These are phyloP conservation scores for Ridgeia piscesae DNA, from an alignment of 1,140 invertebrate species.

Conservation along the genomic window DNA sequence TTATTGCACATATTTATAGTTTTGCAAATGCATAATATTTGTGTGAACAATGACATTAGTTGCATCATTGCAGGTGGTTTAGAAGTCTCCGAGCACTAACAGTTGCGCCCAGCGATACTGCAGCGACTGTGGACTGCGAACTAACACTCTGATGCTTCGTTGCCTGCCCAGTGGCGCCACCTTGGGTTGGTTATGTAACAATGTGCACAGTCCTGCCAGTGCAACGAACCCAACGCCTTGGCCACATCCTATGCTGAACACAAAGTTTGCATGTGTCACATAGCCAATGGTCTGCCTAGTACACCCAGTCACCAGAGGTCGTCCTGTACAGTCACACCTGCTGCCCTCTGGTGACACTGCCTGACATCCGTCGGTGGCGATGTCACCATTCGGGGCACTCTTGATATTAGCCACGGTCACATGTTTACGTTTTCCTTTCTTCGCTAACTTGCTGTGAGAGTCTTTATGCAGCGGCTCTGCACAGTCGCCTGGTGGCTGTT, in stretches of 20 bases:
- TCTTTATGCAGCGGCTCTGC: background rate
- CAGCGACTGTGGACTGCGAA: background rate
- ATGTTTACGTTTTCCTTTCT: background rate
- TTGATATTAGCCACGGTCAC: background rate
- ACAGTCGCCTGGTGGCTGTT: background rate
- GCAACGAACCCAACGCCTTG: constrained; percentile 41
- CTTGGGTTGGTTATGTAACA: background rate
- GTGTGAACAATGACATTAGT: background rate
- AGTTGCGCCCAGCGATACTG: background rate
- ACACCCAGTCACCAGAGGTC: constrained; percentile 27
- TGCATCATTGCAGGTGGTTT: background rate
- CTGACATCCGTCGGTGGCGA: background rate
- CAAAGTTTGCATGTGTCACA: constrained; percentile 70
- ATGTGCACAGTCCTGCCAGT: constrained; percentile 26
- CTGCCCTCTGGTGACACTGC: background rate
- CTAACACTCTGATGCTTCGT: background rate
- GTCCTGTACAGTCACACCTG: background rate
- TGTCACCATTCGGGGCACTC: background rate
- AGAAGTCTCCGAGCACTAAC: background rate
- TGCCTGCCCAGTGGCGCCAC: background rate
- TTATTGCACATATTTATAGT: background rate
- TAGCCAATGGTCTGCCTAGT: constrained; percentile 72
- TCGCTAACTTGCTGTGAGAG: background rate
- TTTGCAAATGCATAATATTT: background rate
- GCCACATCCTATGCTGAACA: constrained; percentile 59